Conservation (phyloP, 2,888 invertebrate genomes). For the Molanna angustata region DNA sequence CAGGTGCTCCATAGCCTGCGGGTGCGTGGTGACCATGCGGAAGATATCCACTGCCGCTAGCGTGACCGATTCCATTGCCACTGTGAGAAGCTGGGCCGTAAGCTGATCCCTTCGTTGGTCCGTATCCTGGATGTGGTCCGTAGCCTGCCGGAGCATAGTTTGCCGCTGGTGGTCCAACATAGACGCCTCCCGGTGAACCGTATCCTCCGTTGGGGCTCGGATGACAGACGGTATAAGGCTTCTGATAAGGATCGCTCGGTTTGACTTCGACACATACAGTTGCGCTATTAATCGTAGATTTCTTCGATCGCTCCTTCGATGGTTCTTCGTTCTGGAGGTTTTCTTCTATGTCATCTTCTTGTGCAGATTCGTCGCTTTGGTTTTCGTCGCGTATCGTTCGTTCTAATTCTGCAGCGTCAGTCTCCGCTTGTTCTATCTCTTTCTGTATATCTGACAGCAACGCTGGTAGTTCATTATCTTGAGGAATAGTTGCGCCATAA, state of each 20-base stretch:
- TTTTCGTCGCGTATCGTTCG: slow-evolving; percentile 3
- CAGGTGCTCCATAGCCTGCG: slow-evolving; percentile 1
- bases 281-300: not conserved
- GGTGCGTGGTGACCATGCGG: not conserved
- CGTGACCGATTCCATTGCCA: too few relatives aligned
- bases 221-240: slow-evolving; percentile 18
- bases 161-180: not conserved
- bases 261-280: slow-evolving; percentile 17
- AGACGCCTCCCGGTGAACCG: not conserved
- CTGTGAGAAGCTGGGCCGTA: not conserved
- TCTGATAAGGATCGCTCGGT: slow-evolving; percentile 12
- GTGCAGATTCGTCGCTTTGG: not conserved
- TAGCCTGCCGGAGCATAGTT: not conserved
- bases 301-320: slow-evolving; percentile 2
- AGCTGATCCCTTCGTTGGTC: not conserved
- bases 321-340: not conserved
- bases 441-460: too few relatives aligned
- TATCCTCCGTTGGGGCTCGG: slow-evolving; percentile 1
- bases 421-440: not conserved
- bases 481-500: not conserved
- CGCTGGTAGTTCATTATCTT: not conserved
- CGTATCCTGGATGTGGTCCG: not conserved
- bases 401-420: slow-evolving; percentile 9
- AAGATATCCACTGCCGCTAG: not conserved
- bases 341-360: slow-evolving; percentile 2